Base-by-base conservation (phyloP, 2,113 vertebrate genomes). In the Catharus minimus region DNA sequence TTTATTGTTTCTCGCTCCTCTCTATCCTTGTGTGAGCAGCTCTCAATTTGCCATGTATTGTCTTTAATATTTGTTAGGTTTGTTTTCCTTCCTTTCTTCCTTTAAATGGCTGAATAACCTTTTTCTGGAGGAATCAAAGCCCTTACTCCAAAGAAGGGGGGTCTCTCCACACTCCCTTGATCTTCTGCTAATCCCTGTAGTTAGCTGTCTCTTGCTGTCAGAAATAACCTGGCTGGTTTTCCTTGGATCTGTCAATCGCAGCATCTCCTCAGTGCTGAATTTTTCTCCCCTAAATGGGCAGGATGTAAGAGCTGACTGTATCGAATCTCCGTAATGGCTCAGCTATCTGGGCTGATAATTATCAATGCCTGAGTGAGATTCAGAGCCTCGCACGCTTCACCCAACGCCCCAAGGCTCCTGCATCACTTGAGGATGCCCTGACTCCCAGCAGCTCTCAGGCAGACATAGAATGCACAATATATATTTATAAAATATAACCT, bases 261-360 rank as follows among this genome's bases (percentile, higher is more conserved):
- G 26, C 88, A 81, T 91, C 75, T 83, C 79, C 56, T 67, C 66
- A 5, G 16, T 32, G 67, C 80, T 78, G 90, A 49, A 91, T 92
- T 93, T 75, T 95, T 95, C 90, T 95, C 33, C 93, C 93, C 93
- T 96, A 94, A 77, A 94, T 39, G 90, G 93, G 28, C 82, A 88
- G 33, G 39, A 81, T 86, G 80, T 43, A 32, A 72, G 50, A 53
- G 24, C 90, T 75, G 80, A n/a, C 60, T 88, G 39, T 71, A 58
- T 82, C 24, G 39, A 60, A 60, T 67, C 88, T 55, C 69, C 0
- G 18, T 82, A 88, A 94, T 4, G 33, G 67, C 69, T 93, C 56
- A 84, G 83, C 65, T 86, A 68, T 90, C 95, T 84, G 32, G 19
- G 18, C 61, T 61, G 57, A 50, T 32, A 74, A 86, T 95, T 95